Conservation (phyloP, 1,140 invertebrate species). For the Rhynchophorus ferrugineus region DNA sequence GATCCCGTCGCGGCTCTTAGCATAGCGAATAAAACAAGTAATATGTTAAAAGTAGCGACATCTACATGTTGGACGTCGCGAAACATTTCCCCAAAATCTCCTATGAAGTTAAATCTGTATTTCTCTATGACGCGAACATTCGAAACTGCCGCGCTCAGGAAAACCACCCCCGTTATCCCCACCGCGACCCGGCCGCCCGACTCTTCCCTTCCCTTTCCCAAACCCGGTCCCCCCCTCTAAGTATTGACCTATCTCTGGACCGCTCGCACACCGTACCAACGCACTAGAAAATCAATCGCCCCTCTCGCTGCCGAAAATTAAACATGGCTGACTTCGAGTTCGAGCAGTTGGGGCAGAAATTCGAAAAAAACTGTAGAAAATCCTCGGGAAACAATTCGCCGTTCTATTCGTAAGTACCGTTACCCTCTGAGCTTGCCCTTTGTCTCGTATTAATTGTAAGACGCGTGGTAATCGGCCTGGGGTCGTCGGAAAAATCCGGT, state of each 20-base stretch:
- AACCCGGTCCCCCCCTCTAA: not conserved
- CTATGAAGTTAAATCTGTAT: too few relatives aligned
- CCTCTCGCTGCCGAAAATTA: too few relatives aligned
- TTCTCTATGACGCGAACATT: too few relatives aligned
- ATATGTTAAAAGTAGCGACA: too few relatives aligned
- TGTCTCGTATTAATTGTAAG: too few relatives aligned
- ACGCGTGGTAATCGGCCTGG: not conserved
- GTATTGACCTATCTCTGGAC: not conserved
- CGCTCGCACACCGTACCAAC: not conserved
- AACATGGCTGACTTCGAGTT: conserved; percentile 86
- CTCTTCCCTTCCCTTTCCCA: not conserved
- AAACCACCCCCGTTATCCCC: too few relatives aligned
- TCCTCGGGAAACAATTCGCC: conserved; percentile 64
- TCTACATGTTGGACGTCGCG: too few relatives aligned
- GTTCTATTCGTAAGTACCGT: conserved; percentile 59
- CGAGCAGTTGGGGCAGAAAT: conserved; percentile 82
- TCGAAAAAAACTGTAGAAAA: conserved; percentile 68
- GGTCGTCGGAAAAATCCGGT: not conserved
- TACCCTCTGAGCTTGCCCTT: conserved; percentile 1
- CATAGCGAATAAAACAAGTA: too few relatives aligned
- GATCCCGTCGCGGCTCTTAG: too few relatives aligned
- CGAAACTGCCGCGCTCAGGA: too few relatives aligned
- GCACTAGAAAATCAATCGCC: conserved; percentile 13
- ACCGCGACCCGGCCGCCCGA: too few relatives aligned
- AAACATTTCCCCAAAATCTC: too few relatives aligned